These are phyloP conservation scores for Chamaetylas fuelleborni DNA, from an alignment of 2,113 vertebrate species.

Conservation along the genomic window DNA sequence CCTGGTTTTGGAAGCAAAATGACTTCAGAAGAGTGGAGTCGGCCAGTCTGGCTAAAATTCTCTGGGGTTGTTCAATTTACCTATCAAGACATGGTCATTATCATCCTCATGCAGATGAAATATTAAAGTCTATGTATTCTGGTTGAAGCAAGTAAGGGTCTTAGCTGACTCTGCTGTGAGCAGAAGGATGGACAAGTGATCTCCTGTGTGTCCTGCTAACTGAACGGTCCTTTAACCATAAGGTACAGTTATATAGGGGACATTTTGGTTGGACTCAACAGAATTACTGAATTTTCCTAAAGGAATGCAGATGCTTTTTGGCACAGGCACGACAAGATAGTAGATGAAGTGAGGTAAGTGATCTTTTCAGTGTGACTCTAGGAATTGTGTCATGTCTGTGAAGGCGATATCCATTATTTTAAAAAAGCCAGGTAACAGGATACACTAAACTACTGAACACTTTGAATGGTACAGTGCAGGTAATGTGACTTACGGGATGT, in stretches of 20 bases:
- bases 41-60: background rate
- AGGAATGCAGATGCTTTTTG: background rate
- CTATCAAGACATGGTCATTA: background rate
- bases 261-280: background rate
- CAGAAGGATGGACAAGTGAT: background rate
- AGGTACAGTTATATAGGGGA: background rate
- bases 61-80: background rate
- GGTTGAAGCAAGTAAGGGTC: background rate
- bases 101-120: background rate
- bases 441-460: background rate
- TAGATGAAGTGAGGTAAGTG: background rate
- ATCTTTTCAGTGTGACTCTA: background rate
- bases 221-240: background rate
- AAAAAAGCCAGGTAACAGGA: background rate
- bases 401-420: background rate
- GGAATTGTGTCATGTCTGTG: background rate
- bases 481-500: background rate
- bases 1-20: background rate
- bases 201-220: background rate
- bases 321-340: background rate
- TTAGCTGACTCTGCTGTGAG: background rate
- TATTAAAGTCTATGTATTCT: background rate
- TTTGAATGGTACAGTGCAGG: background rate
- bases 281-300: background rate
- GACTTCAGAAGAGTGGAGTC: background rate